Conservation (phyloP, 1,140 invertebrate species). For the Diachasmimorpha longicaudata region DNA sequence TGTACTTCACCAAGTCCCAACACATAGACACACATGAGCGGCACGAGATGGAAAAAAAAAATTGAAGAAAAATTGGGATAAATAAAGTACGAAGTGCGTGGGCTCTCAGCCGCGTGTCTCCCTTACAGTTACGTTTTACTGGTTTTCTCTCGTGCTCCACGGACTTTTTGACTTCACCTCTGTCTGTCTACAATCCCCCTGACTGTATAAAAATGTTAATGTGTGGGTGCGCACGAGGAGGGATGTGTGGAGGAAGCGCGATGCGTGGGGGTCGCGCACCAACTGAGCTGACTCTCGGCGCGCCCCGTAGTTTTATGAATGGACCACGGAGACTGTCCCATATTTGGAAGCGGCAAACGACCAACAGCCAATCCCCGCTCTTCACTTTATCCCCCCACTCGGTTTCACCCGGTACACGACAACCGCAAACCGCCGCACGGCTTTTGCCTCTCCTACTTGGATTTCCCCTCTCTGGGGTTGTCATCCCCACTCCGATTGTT, state of each 20-base stretch:
- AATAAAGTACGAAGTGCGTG: constrained; percentile 17
- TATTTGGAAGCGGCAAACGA: constrained; percentile 64
- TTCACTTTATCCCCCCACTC: constrained; percentile 30
- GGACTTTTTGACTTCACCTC: constrained; percentile 16
- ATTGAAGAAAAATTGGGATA: not conserved
- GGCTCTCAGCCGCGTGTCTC: constrained; percentile 24
- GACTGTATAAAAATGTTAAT: not conserved
- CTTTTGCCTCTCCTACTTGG: constrained; percentile 9
- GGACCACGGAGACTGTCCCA: constrained; percentile 66
- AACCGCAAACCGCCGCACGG: not conserved
- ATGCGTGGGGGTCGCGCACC: constrained; percentile 63
- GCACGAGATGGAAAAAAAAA: not conserved
- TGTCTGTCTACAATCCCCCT: constrained; percentile 9
- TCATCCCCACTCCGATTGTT: too few relatives aligned
- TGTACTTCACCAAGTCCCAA: not conserved
- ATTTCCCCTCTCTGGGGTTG: constrained; percentile 16
- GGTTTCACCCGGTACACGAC: constrained; percentile 21
- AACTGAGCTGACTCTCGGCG: constrained; percentile 60
- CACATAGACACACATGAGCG: not conserved
- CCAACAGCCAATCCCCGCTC: constrained; percentile 62
- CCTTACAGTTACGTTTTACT: constrained; percentile 22
- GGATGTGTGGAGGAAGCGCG: constrained; percentile 46
- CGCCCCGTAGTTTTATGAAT: constrained; percentile 71
- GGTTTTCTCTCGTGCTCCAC: constrained; percentile 10
- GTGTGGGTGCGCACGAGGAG: not conserved